These are phyloP conservation scores for Drosophila meridionalis DNA, from an alignment of 2,888 invertebrate genomes.

Conservation along the genomic window DNA sequence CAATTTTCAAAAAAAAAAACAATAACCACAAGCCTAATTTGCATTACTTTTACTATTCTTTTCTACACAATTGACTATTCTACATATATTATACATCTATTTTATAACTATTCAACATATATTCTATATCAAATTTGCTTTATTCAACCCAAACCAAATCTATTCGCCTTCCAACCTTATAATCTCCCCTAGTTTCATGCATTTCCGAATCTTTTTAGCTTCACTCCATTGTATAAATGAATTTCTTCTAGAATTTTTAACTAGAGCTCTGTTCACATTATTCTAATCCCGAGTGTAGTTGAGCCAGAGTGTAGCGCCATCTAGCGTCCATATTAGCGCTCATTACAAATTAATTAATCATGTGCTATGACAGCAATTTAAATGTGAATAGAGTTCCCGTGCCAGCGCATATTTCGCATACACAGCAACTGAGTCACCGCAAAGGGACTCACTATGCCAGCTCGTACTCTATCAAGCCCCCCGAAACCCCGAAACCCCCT, in stretches of 20 bases:
- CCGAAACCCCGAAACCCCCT: neutral
- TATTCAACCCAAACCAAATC: neutral
- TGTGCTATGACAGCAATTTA: slow-evolving; percentile 31
- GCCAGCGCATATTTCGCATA: slow-evolving; percentile 6
- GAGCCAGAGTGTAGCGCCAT: slow-evolving; percentile 29
- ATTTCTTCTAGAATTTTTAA: neutral
- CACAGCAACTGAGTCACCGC: slow-evolving; percentile 60
- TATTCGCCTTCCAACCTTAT: neutral
- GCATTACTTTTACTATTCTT: too few species aligned
- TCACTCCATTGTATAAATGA: neutral
- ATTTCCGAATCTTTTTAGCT: neutral
- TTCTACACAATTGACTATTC: too few species aligned
- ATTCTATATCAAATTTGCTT: neutral
- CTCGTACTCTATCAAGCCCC: neutral
- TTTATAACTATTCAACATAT: too few species aligned
- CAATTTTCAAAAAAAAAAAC: too few species aligned
- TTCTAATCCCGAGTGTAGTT: neutral
- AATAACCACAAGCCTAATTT: too few species aligned
- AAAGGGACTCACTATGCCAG: slow-evolving; percentile 20
- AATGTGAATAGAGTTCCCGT: slow-evolving; percentile 4
- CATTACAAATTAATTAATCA: slow-evolving; percentile 67
- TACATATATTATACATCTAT: too few species aligned
- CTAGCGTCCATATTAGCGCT: slow-evolving; percentile 35
- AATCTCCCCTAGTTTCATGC: neutral
- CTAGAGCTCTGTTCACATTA: rapidly evolving